Base-by-base conservation (phyloP, 2,888 invertebrate genomes). In the Drosophila engyochracea region DNA sequence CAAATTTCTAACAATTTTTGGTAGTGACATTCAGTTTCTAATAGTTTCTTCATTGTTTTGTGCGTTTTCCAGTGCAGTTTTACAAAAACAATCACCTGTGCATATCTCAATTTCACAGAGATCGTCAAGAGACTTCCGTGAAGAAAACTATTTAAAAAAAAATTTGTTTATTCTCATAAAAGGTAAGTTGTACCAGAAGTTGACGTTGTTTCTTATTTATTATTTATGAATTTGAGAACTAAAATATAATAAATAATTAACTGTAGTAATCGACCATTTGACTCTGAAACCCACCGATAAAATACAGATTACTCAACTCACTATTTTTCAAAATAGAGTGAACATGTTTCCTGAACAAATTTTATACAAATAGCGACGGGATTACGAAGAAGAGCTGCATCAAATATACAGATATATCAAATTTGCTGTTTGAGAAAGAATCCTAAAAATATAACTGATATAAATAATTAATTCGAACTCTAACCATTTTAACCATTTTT, bases 41-140 rank as follows among this genome's bases (percentile, higher is more conserved):
- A 44, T 35, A n/a, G 51, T 49, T 49, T 79, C 28, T 33, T 31
- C 35, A 44, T 53, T 71, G 44, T 53, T 53, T 79, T 58, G 83
- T 70, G 81, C 52, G 59, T 62, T 73, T 82, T 68, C 2, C 60
- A 76, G 83, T 74, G 76, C 33, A 62, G 52, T 80, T 80, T 57
- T 5, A 19, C 28, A 6, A 44, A 49, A 70, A 10, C 12, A 51
- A 19, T 39, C 19, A 52, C 22, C 9, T 30, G 58, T 44, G n/a
- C 14, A n/a, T 28, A 53, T 74, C 37, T 37, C 16, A 66, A 25
- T 49, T 33, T 44, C 28, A 22, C 25, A 30, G 35, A 31, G 55
- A 69, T 57, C 39, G n/a, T 14, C 4, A n/a, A 6, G 0, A 35
- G n/a, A 57, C 4, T n/a, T 39, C 4, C 9, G n/a, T 39, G 39